phyloP scores from a whole-genome alignment of 2,113 vertebrate species.

The Campylorhamphus procurvoides region DNA sequence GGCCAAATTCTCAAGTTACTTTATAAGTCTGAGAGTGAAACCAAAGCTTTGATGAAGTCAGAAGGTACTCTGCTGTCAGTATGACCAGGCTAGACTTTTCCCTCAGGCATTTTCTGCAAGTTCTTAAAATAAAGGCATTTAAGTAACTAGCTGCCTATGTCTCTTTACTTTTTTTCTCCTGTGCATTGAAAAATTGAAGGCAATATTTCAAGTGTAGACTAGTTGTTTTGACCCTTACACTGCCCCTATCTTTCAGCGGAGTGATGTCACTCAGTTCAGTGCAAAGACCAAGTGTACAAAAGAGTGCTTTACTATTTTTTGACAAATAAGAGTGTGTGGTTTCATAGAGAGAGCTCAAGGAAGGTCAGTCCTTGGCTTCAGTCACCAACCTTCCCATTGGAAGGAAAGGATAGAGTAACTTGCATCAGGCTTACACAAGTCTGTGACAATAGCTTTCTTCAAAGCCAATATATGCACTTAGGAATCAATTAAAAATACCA shows the following conservation, averaged over 20 bases:
- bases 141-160: not conserved
- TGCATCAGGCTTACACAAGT: not conserved
- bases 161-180: not conserved
- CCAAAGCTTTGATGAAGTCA: not conserved
- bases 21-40: not conserved
- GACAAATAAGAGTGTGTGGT: not conserved
- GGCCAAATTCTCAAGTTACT: not conserved
- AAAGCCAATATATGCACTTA: not conserved
- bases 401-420: not conserved
- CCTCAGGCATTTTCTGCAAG: not conserved
- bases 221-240: not conserved
- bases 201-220: not conserved
- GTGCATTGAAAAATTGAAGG: not conserved
- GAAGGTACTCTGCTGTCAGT: not conserved
- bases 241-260: not conserved
- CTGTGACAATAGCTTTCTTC: not conserved
- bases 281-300: not conserved
- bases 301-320: not conserved
- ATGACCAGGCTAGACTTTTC: not conserved
- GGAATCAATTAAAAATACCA: not conserved
- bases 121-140: not conserved
- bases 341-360: not conserved
- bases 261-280: not conserved
- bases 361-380: not conserved
- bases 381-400: not conserved